These are phyloP conservation scores for Smutsia temminckii DNA, from an alignment of 2,797 vertebrate species.

Conservation along the genomic window DNA sequence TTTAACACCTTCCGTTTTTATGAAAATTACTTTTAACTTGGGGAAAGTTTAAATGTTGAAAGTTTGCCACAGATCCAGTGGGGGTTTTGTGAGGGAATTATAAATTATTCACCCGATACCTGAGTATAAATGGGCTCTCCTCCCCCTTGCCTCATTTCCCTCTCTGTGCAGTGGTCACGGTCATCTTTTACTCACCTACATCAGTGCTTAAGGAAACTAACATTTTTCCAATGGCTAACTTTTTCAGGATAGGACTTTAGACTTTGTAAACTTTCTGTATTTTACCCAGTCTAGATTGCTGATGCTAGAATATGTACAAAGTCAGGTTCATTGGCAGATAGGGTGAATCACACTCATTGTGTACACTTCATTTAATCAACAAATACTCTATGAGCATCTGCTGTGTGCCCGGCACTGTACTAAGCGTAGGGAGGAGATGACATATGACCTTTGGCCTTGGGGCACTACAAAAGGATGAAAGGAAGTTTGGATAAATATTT, in stretches of 20 bases:
- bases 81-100: background rate
- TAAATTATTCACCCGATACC: background rate
- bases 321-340: background rate
- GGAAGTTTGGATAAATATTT: background rate
- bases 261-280: background rate
- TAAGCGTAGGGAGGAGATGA: background rate
- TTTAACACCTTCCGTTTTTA: conserved; percentile 56
- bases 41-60: conserved; percentile 8
- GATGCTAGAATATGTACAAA: too few species aligned
- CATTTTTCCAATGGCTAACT: background rate
- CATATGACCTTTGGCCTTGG: background rate
- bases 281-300: background rate
- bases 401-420: rapidly evolving
- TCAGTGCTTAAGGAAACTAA: background rate
- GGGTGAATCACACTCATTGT: background rate
- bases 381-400: background rate
- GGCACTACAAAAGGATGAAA: background rate
- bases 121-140: background rate
- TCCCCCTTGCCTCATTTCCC: background rate
- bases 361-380: background rate
- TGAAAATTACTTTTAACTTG: conserved; percentile 11
- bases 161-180: background rate
- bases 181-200: background rate
- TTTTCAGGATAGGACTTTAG: background rate
- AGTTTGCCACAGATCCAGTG: background rate